phyloP scores from a whole-genome alignment of 2,888 invertebrate species.

The Polydrusus cervinus region DNA sequence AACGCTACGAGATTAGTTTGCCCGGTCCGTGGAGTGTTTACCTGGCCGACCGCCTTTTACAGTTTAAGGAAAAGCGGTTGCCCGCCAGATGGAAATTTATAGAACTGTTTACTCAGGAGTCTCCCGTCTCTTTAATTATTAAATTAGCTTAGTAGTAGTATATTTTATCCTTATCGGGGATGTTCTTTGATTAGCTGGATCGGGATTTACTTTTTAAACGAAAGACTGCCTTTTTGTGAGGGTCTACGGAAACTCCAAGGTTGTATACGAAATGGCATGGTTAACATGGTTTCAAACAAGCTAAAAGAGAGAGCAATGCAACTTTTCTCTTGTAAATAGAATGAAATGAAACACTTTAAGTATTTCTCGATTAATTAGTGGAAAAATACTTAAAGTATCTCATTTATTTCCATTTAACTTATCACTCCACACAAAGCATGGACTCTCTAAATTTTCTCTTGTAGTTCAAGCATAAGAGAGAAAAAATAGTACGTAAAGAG shows the following conservation, averaged over 20 bases:
- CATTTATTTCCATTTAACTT: too few relatives aligned
- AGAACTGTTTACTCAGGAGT: constrained; percentile 61
- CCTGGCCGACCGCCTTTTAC: constrained; percentile 51
- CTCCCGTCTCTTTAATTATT: constrained; percentile 45
- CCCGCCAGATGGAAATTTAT: constrained; percentile 67
- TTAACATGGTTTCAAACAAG: too few relatives aligned
- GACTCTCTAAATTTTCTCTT: too few relatives aligned
- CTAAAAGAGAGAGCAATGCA: too few relatives aligned
- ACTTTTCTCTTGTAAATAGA: too few relatives aligned
- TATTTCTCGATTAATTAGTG: too few relatives aligned
- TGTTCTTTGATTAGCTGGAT: constrained; percentile 7
- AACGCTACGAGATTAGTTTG: constrained; percentile 67
- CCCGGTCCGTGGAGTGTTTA: constrained; percentile 55
- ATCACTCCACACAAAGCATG: too few relatives aligned
- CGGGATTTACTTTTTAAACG: not conserved
- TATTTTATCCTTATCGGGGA: constrained; percentile 29
- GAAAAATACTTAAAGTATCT: too few relatives aligned
- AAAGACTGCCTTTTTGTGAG: not conserved
- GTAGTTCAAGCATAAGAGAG: too few relatives aligned
- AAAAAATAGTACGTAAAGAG: too few relatives aligned
- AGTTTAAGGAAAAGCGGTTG: constrained; percentile 51
- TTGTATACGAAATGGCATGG: too few relatives aligned
- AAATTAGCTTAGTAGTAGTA: constrained; percentile 48
- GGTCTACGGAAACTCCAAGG: not conserved
- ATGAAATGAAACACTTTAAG: too few relatives aligned